Conservation (phyloP, 2,888 invertebrate genomes). For the Caenorhabditis macrosperma region DNA sequence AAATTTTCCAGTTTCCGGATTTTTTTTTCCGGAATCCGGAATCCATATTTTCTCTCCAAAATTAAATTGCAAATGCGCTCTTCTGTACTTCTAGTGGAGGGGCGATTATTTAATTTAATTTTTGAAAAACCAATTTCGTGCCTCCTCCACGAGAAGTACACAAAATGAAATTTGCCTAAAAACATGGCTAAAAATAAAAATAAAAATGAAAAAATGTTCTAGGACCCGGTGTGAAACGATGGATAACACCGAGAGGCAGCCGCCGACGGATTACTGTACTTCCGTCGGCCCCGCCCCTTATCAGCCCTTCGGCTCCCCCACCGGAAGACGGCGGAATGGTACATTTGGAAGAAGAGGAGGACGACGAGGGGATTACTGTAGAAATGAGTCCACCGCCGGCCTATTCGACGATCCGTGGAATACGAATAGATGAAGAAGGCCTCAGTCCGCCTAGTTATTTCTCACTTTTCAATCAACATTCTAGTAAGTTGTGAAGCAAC, state of each 20-base stretch:
- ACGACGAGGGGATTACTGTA: background rate
- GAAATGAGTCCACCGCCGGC: constrained; percentile 21
- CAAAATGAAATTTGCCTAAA: too few species aligned
- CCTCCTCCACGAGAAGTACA: too few species aligned
- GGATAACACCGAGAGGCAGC: constrained; percentile 34
- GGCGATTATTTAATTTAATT: too few species aligned
- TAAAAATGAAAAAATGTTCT: background rate
- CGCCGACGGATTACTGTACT: constrained; percentile 5
- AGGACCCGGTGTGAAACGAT: constrained; percentile 34
- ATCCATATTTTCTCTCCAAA: too few species aligned
- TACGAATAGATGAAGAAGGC: constrained; percentile 9
- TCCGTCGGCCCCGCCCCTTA: background rate
- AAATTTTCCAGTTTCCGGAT: too few species aligned
- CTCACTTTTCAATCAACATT: constrained; percentile 27
- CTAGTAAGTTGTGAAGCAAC: constrained; percentile 6
- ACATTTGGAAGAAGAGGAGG: background rate
- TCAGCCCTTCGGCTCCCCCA: background rate
- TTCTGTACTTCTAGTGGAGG: too few species aligned
- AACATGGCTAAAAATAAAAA: too few species aligned
- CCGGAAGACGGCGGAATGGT: background rate
- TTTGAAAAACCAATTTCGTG: too few species aligned
- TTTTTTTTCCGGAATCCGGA: too few species aligned
- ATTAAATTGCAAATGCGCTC: too few species aligned
- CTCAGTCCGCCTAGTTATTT: constrained; percentile 26
- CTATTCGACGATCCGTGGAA: constrained; percentile 11